These are phyloP conservation scores for Gnathonemus longibarbis DNA, from an alignment of 2,113 vertebrate species.

Conservation along the genomic window DNA sequence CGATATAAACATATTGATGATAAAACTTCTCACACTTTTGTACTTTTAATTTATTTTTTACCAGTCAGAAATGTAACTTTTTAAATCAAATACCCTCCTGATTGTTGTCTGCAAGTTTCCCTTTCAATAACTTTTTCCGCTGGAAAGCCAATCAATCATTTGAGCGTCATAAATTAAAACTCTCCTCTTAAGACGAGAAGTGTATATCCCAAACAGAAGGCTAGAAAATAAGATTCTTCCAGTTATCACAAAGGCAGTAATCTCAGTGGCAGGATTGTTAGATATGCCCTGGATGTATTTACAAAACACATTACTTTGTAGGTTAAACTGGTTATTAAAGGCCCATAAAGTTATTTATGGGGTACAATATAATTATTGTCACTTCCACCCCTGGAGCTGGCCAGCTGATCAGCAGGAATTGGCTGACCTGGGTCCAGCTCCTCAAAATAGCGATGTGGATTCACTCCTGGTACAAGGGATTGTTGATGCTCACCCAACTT, in stretches of 20 bases:
- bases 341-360: not conserved
- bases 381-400: not conserved
- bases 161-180: not conserved
- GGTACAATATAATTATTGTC: not conserved
- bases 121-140: not conserved
- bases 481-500: not conserved
- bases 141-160: not conserved
- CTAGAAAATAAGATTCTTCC: slow-evolving; percentile 19
- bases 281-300: not conserved
- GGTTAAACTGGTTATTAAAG: not conserved
- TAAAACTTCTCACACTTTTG: not conserved
- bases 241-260: slow-evolving; percentile 9
- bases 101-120: not conserved
- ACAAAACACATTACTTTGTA: not conserved
- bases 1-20: not conserved
- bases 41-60: not conserved
- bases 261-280: slow-evolving; percentile 18
- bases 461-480: not conserved
- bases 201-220: not conserved
- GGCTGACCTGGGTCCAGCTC: not conserved
- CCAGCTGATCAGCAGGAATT: not conserved
- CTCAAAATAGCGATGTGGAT: not conserved
- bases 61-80: not conserved
- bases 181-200: not conserved
- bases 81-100: not conserved